Evolutionary conservation across 2,888 invertebrate species (phyloP), one percentile per base, ranked within the genome.

Genomic region (Copidosoma aretas): DNA sequence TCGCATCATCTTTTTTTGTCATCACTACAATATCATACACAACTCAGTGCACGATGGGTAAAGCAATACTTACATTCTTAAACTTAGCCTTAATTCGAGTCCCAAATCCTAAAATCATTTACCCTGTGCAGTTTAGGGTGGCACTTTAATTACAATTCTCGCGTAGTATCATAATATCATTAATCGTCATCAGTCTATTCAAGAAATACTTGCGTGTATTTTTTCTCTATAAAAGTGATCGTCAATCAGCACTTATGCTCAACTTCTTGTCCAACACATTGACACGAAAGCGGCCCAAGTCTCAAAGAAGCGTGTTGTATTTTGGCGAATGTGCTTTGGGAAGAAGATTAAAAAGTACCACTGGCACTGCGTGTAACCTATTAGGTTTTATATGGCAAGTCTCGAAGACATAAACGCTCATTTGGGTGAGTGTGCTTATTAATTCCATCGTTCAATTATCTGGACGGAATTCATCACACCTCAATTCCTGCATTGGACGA

Each of bases 401-500:
- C 57, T 67, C 64, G 54, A 71, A 64, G 65, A 72, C 65, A 63
- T 65, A 72, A 69, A 69, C 59, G 58, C 67, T 39, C 62, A n/a
- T 56, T 56, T 41, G 32, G 60, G 56, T 51, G 57, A 5, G 32
- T 32, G 32, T 32, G 32, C 32, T 32, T 32, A 25, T 54, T 57
- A 61, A 69, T 69, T 69, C 59, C 63, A 69, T 64, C 64, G 22
- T 25, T 41, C 67, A 41, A 22, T 8, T 53, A 60, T 65, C 10
- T 14, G 71, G 69, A 68, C 72, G 74, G 74, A 71, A 73, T 62
- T 71, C 68, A 73, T 82, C 80, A 88, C 51, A 90, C 89, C 82
- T 90, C 90, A 66, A 90, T 88, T 62, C 86, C 88, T 12, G 77
- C 77, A 76, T 90, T 87, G 0, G 91, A 90, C 43, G 80, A 85